Percentiles rank a stretch among this genome's conserved stretches.
Evolutionary conservation across 30 jellyfish, hydroid and myxozoan species (phyloP).

Genomic region (Hydractinia symbiolongicarpus): DNA sequence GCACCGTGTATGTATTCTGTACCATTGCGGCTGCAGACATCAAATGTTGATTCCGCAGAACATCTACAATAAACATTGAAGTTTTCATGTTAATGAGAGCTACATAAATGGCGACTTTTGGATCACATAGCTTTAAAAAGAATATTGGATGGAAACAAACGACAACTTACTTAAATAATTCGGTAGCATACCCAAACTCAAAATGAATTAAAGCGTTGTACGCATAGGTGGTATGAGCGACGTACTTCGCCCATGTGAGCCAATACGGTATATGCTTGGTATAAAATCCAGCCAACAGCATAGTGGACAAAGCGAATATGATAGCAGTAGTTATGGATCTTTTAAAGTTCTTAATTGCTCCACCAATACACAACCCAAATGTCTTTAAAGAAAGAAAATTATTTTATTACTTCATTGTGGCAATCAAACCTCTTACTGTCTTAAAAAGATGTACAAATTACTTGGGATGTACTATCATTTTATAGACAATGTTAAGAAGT

Average conservation of each 20-base stretch:
- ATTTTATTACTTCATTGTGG: no score
- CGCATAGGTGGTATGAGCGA: conserved; percentile 36
- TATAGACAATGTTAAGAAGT: not conserved
- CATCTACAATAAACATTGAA: conserved; percentile 13
- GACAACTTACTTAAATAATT: conserved; percentile 34
- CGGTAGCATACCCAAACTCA: conserved; percentile 37
- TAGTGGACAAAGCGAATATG: conserved; percentile 30
- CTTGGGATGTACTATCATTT: not conserved
- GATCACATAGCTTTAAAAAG: not conserved
- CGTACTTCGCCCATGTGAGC: conserved; percentile 52
- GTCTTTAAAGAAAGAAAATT: conserved; percentile 32
- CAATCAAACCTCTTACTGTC: not conserved
- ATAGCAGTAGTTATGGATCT: conserved; percentile 39
- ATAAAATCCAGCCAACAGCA: conserved; percentile 61
- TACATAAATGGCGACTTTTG: not conserved
- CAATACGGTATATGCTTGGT: conserved; percentile 48
- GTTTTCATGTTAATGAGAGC: not conserved
- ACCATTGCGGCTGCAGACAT: conserved; percentile 9
- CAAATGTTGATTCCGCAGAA: conserved; percentile 17
- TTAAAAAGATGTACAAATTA: not conserved
- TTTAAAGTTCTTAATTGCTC: conserved; percentile 29
- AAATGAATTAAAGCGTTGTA: conserved; percentile 29
- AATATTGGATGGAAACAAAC: not conserved
- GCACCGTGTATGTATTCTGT: conserved; percentile 34
- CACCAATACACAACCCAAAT: conserved; percentile 49